Conservation (phyloP, 2,797 vertebrate species). For the Dallia pectoralis region DNA sequence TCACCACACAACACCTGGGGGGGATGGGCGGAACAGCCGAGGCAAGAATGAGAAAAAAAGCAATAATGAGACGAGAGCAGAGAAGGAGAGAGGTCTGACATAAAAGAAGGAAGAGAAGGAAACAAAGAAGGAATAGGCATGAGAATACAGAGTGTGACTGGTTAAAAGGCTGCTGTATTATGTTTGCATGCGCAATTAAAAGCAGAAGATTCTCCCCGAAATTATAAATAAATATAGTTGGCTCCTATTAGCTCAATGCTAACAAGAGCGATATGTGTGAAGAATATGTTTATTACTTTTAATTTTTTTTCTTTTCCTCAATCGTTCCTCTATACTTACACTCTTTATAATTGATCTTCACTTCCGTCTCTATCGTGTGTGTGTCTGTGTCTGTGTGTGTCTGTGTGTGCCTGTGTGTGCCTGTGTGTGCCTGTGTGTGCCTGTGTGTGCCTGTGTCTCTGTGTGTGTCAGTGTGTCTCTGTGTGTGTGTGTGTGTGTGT, state of each 20-base stretch:
- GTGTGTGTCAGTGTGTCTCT: no score
- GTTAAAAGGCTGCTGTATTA: background rate
- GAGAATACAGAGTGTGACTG: background rate
- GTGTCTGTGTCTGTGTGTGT: background rate
- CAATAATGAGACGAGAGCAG: background rate
- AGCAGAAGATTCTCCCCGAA: slow-evolving; percentile 24
- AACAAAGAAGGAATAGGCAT: background rate
- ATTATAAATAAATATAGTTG: slow-evolving; percentile 45
- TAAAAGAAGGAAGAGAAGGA: background rate
- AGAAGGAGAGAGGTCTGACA: slow-evolving; percentile 7
- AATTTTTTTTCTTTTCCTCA: slow-evolving; percentile 1
- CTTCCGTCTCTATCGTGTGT: background rate
- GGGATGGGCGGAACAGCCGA: slow-evolving; percentile 5
- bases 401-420: background rate
- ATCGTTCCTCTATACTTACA: background rate
- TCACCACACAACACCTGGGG: slow-evolving; percentile 20
- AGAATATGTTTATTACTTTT: background rate
- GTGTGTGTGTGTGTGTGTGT: background rate
- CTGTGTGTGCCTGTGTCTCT: background rate
- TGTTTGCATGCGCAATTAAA: slow-evolving; percentile 7
- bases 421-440: background rate
- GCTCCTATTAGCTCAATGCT: slow-evolving; percentile 35
- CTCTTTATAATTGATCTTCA: background rate
- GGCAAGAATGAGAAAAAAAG: slow-evolving; percentile 16
- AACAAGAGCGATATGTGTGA: background rate